A percentile compares a stretch with the other conserved stretches of the same genome.
These are phyloP conservation scores for Willisornis vidua DNA, from an alignment of 2,113 vertebrate genomes.

Conservation along the genomic window DNA sequence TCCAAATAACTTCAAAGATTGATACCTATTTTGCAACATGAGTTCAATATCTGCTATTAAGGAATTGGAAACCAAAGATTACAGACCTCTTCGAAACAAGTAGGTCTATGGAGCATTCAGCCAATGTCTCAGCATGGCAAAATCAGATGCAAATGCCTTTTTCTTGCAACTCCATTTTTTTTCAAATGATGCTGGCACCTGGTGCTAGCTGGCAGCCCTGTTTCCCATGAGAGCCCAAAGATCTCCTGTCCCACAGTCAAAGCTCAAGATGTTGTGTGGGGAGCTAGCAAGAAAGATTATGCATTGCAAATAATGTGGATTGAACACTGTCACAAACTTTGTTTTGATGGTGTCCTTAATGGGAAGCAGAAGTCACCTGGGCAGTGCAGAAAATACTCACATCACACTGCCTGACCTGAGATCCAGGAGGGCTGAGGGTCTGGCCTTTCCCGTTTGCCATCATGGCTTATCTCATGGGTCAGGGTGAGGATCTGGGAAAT, in stretches of 20 bases:
- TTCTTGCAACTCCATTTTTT: neutral
- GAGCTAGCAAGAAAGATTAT: neutral
- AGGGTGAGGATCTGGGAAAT: neutral
- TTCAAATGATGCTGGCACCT: neutral
- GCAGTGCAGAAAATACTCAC: neutral
- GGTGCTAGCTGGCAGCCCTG: neutral
- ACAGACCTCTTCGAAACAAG: neutral
- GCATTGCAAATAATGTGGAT: neutral
- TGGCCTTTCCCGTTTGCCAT: neutral
- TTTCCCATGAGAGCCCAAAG: neutral
- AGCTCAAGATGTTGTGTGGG: neutral
- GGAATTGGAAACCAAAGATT: neutral
- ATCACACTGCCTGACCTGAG: neutral
- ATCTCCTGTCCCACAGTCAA: neutral
- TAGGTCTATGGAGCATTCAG: neutral
- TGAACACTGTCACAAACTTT: neutral
- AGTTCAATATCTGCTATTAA: neutral
- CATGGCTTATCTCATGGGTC: rapidly evolving
- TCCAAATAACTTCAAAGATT: neutral
- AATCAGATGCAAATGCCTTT: neutral
- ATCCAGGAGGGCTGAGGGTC: neutral
- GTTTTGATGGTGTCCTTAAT: neutral
- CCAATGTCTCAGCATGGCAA: neutral
- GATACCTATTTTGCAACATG: neutral
- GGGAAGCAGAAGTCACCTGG: neutral